Evolutionary conservation across 2,113 vertebrate species (phyloP).

Genomic region (Tamias sibiricus): DNA sequence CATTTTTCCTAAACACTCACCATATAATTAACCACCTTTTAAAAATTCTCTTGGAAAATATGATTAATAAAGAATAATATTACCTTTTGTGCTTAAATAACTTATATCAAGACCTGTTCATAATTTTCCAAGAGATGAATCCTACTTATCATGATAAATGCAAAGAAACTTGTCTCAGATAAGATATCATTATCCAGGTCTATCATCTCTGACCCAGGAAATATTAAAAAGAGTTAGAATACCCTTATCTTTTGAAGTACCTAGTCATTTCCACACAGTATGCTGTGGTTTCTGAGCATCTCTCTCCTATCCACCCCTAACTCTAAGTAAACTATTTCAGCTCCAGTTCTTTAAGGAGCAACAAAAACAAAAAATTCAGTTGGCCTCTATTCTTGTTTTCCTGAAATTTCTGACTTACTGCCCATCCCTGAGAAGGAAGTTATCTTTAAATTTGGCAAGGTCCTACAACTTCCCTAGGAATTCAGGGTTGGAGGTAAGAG

Average conservation of each 20-base stretch:
- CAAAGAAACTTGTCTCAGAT: slow-evolving; percentile 1
- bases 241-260: not conserved
- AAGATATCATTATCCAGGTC: not conserved
- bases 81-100: slow-evolving; percentile 43
- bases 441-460: not conserved
- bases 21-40: not conserved
- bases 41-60: not conserved
- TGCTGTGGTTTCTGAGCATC: not conserved
- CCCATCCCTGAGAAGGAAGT: not conserved
- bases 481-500: not conserved
- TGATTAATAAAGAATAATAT: not conserved
- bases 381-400: not conserved
- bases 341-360: not conserved
- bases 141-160: not conserved
- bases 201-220: slow-evolving; percentile 8
- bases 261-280: not conserved
- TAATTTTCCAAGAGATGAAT: slow-evolving; percentile 29
- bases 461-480: slow-evolving; percentile 24
- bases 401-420: not conserved
- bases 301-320: not conserved
- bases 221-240: not conserved
- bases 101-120: not conserved
- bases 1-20: slow-evolving; percentile 29
- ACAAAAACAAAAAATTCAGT: not conserved
- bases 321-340: not conserved